Evolutionary conservation across 2,888 invertebrate species (phyloP).

Genomic region (Phytoseiulus persimilis): DNA sequence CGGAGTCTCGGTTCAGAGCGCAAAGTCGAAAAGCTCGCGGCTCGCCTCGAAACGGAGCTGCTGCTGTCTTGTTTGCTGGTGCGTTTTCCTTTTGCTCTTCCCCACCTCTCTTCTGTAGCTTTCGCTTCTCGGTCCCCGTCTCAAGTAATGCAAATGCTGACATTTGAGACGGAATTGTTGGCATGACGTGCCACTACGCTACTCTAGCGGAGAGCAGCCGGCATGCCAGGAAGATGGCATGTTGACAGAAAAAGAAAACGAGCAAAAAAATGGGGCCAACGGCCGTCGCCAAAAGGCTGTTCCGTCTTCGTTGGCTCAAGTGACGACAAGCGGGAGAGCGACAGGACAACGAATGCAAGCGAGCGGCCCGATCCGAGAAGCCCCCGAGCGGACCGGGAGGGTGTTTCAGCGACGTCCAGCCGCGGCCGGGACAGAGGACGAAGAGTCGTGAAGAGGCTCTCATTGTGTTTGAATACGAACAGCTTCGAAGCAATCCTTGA

Average conservation of each 20-base stretch:
- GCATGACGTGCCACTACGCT: neutral
- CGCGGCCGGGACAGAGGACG: neutral
- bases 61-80: constrained; percentile 5
- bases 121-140: neutral
- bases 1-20: neutral
- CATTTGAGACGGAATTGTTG: constrained; percentile 5
- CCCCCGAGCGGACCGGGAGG: neutral
- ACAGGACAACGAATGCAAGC: neutral
- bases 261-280: neutral
- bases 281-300: neutral
- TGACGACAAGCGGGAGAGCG: neutral
- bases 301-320: neutral
- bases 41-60: neutral
- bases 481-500: neutral
- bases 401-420: too few species aligned
- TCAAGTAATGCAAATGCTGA: neutral
- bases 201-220: neutral
- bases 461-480: neutral
- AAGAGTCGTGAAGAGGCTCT: neutral
- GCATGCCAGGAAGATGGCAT: neutral
- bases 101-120: neutral
- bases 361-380: neutral
- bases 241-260: neutral
- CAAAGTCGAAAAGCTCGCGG: neutral
- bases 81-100: neutral